Percentiles rank a stretch among this genome's conserved stretches.
These are phyloP conservation scores for Cataglyphis livida DNA, from an alignment of 2,888 invertebrate species.

Conservation along the genomic window DNA sequence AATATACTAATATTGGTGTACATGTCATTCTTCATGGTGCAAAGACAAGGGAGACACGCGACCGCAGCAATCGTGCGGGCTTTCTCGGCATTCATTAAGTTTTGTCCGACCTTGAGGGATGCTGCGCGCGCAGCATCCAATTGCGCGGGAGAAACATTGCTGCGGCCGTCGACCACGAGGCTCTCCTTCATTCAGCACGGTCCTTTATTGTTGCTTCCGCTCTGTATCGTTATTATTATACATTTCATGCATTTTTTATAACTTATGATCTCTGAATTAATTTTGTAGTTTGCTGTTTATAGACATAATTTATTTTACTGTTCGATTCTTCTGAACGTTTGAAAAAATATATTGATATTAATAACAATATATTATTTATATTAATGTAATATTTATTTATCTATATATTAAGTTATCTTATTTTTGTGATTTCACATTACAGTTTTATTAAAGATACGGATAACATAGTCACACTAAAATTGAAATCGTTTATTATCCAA, in stretches of 20 bases:
- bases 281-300: background rate
- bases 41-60: conserved; percentile 29
- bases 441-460: background rate
- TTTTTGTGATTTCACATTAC: background rate
- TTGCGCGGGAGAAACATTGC: conserved; percentile 66
- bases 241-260: background rate
- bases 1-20: background rate
- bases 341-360: background rate
- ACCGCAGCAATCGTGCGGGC: conserved; percentile 53
- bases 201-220: background rate
- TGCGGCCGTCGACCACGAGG: conserved; percentile 52
- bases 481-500: conserved; percentile 2
- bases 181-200: conserved; percentile 52
- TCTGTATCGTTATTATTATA: background rate
- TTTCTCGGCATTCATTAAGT: conserved; percentile 67
- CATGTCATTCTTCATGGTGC: conserved; percentile 34
- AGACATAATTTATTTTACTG: background rate
- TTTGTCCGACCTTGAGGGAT: conserved; percentile 69
- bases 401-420: background rate
- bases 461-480: background rate
- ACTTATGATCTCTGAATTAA: background rate
- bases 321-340: background rate
- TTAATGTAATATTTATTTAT: background rate
- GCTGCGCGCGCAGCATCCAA: conserved; percentile 63
- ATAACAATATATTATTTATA: background rate